Evolutionary conservation across 2,113 vertebrate genomes (phyloP).

Genomic region (Machaerirhynchus nigripectus): DNA sequence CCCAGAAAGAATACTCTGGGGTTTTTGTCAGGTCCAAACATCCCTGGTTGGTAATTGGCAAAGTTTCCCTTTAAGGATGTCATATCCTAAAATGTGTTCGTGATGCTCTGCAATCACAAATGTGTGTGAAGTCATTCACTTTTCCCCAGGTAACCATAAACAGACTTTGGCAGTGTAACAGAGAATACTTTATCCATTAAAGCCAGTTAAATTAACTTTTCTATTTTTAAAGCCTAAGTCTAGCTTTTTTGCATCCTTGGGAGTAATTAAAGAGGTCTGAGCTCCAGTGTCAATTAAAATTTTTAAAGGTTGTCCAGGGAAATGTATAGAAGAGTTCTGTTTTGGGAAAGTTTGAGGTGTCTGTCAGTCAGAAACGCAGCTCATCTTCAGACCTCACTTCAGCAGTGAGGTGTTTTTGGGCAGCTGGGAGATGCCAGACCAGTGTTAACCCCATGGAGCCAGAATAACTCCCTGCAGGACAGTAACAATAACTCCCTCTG

Average conservation of each 20-base stretch:
- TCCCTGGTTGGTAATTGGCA: not conserved
- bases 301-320: not conserved
- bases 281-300: not conserved
- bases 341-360: not conserved
- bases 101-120: not conserved
- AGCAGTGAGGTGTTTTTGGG: not conserved
- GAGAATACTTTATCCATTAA: not conserved
- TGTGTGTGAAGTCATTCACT: not conserved
- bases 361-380: not conserved
- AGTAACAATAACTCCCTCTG: accelerated
- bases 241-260: not conserved
- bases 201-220: not conserved
- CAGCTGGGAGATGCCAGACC: not conserved
- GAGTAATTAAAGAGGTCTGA: not conserved
- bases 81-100: not conserved
- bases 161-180: not conserved
- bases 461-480: not conserved
- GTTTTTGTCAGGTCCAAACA: not conserved
- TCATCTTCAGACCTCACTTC: not conserved
- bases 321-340: not conserved
- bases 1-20: not conserved
- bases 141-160: not conserved
- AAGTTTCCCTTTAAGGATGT: not conserved
- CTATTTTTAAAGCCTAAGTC: not conserved
- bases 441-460: not conserved